Evolutionary conservation across 2,888 invertebrate genomes (phyloP), one percentile per base, ranked within the genome.

Genomic region (Ochropacha duplaris): DNA sequence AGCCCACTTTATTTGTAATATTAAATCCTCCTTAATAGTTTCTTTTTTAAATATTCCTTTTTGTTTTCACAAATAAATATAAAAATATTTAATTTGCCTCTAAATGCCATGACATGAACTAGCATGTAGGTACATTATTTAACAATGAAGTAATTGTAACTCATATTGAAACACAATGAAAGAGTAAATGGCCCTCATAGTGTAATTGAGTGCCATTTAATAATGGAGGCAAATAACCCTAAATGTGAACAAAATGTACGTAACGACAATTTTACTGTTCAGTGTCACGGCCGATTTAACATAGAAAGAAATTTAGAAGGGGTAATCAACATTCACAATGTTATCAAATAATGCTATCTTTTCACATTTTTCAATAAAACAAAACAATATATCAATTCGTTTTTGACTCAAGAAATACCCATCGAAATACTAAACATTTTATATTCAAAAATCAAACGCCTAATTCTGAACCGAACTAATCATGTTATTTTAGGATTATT

Each of bases 201-300:
- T 67, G 69, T 79, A 74, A 77, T 82, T 83, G 74, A 77, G 72
- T 70, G 62, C 69, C 72, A 77, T 74, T 72, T 75, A 74, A 65
- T 69, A 77, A 82, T 79, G 79, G 81, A 79, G 71, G 78, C 73
- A 83, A 78, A 83, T 82, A 78, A 75, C 76, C 71, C 70, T 74
- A 71, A 80, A 79, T 76, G 76, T 73, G 71, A 72, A 75, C 72
- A 70, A 76, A 81, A 76, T 78, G 73, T 71, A 65, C 68, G 65
- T 76, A 73, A 79, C 77, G 79, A 73, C 78, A 75, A 75, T 79
- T 83, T 83, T 78, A 84, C 79, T 83, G 82, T 78, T 76, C 68
- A 65, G 65, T 66, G 87, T 85, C 80, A 86, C 83, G 87, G 86
- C 71, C 84, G 82, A 88, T 87, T 90, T 79, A 86, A 79, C 83